Evolutionary conservation across 2,888 invertebrate genomes (phyloP), one percentile per base, ranked within the genome.

Genomic region (Orchesella flavescens): DNA sequence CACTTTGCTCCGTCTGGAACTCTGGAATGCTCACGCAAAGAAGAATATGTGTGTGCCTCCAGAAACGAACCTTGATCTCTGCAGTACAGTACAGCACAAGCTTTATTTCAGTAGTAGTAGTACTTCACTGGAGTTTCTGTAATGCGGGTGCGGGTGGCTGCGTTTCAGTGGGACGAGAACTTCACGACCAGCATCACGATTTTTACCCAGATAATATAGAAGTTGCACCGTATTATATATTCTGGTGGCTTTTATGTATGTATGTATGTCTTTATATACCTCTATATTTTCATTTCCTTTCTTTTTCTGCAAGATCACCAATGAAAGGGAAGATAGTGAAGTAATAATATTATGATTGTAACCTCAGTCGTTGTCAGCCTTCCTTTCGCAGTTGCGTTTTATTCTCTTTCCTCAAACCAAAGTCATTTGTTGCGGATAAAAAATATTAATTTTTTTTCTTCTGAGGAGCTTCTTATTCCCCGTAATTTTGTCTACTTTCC

Each of bases 261-360:
- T 34, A 34, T 34, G 34, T 34, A 34, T 34, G 66, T 44, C 17
- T 66, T 34, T 53, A 49, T 69, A 5, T n/a, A 55, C 43, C 13
- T 15, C 43, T 34, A 49, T 68, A 49, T 49, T 63, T 72, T 79
- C n/a, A n/a, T 13, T 66, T 21, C 57, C 59, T 69, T 68, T 69
- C 59, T 76, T 53, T n/a, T 69, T 77, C 61, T 49, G 77, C 77
- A 59, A 69, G 77, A 77, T 66, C 59, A 49, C 49, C 49, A 72
- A 79, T 79, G 72, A 73, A 79, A 73, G 46, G 71, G 59, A 77
- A 72, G 72, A 79, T 79, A 79, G 79, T 34, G 72, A 72, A 65
- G 79, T 79, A 79, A 79, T 79, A 79, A 79, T 79, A 79, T 79
- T 79, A 79, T 79, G 63, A 79, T 63, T 79, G 73, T 61, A 79